Percentiles rank a stretch among this genome's conserved stretches.
These are phyloP conservation scores for Leguminivora glycinivorella DNA, from an alignment of 1,140 invertebrate genomes.

Conservation along the genomic window DNA sequence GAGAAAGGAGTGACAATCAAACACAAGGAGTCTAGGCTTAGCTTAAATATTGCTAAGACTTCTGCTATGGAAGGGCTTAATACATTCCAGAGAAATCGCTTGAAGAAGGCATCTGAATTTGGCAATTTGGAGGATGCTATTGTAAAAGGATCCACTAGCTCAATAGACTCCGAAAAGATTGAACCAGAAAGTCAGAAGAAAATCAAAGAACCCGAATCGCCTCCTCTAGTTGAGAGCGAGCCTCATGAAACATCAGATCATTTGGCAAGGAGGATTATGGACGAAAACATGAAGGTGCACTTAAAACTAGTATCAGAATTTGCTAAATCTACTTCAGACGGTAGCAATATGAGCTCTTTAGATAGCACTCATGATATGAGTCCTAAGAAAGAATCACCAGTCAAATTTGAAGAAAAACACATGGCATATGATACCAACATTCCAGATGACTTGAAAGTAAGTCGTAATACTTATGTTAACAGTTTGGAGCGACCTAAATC, in stretches of 20 bases:
- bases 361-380: constrained; percentile 56
- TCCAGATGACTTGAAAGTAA: constrained; percentile 81
- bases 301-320: constrained; percentile 75
- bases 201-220: constrained; percentile 43
- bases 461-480: constrained; percentile 78
- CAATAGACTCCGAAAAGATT: constrained; percentile 68
- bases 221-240: constrained; percentile 49
- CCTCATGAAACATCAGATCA: constrained; percentile 71
- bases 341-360: constrained; percentile 64
- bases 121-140: constrained; percentile 88
- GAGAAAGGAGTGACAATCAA: constrained; percentile 68
- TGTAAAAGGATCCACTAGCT: constrained; percentile 76
- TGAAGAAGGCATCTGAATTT: constrained; percentile 87
- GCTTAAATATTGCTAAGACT: constrained; percentile 77
- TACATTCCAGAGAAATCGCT: constrained; percentile 82
- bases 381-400: constrained; percentile 42
- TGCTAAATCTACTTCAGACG: constrained; percentile 72
- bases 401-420: constrained; percentile 70
- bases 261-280: constrained; percentile 70
- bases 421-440: constrained; percentile 80
- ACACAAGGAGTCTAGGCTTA: constrained; percentile 83
- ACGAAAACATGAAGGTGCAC: constrained; percentile 73
- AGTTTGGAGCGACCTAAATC: constrained; percentile 79
- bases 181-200: constrained; percentile 50
- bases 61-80: constrained; percentile 83